Base-by-base conservation (phyloP, 2,797 vertebrate species). In the Rhyacichthys aspro region DNA sequence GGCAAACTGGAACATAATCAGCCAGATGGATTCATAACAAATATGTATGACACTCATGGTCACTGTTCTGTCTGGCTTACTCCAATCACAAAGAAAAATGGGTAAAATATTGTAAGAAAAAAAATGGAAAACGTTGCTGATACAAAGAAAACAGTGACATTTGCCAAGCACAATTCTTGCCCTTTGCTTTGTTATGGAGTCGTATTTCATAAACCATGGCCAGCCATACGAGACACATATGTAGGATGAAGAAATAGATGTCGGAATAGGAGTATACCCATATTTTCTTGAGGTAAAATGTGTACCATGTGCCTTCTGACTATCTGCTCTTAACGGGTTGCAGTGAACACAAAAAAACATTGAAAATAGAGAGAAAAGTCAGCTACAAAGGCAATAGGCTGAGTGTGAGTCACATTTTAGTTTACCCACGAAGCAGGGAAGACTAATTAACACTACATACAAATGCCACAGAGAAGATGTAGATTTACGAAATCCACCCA, bases 391-490 rank as follows among this genome's bases (percentile, higher is more conserved):
- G 60, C 55, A 58, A 34, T 8, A 0, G 28, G 34, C 49, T 70
- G 44, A 11, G 52, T 49, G 44, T 55, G 46, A 48, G 41, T 64
- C 48, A 58, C 43, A 47, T 66, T 72, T 59, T 74, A 60, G 57
- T 43, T 47, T 62, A 67, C 46, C 48, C 17, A 45, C 9, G 50
- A 5, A 23, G 17, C n/a, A 49, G 28, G 12, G 14, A 49, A 8
- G 32, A 32, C 76, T 78, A 75, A 81, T 84, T 84, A 88, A 81
- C 76, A 43, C 80, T 69, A 80, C 74, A 84, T 76, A 59, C 47
- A 28, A 81, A 75, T 75, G 75, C 54, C 72, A 83, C 50, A 58
- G 32, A 10, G 15, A 11, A 50, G 17, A 36, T 17, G 11, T 50
- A 36, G 34, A 34, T 49, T 16, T 16, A 17, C 37, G 34, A 52